Evolutionary conservation across 2,113 vertebrate genomes (phyloP).

Genomic region (Sturnira hondurensis): DNA sequence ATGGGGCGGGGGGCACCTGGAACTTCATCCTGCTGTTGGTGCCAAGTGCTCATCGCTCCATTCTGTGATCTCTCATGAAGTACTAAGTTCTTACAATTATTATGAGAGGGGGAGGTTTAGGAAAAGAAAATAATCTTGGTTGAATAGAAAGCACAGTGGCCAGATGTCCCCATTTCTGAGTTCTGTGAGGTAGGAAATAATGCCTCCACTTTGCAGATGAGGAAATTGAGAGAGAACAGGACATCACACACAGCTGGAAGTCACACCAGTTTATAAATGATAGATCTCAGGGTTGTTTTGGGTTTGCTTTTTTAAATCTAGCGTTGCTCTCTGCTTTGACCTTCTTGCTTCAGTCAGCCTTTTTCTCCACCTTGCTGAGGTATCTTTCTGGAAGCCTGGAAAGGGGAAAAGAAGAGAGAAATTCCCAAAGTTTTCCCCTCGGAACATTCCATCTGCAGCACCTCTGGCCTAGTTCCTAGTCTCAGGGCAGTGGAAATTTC

Average conservation of each 20-base stretch:
- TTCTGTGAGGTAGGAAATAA: background rate
- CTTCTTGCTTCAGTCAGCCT: background rate
- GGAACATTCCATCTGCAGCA: background rate
- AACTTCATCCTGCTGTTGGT: background rate
- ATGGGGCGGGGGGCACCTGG: rapidly evolving
- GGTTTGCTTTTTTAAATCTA: too few species aligned
- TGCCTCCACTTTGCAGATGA: background rate
- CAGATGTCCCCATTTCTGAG: background rate
- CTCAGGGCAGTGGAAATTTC: background rate
- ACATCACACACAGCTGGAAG: background rate
- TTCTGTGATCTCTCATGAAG: background rate
- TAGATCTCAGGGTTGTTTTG: background rate
- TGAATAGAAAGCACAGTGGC: background rate
- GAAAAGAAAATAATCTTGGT: background rate
- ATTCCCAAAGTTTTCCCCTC: background rate
- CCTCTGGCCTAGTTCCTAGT: background rate
- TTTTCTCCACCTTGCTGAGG: background rate
- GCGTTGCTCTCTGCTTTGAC: background rate
- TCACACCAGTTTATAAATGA: background rate
- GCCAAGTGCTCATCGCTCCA: background rate
- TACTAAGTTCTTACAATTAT: background rate
- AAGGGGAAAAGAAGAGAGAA: background rate
- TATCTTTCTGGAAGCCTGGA: background rate
- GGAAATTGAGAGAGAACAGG: background rate
- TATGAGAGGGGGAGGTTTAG: background rate